A percentile compares a stretch with the other conserved stretches of the same genome.
Conservation (phyloP, 2,113 vertebrate species). For the Cyphomyrus discorhynchus region DNA sequence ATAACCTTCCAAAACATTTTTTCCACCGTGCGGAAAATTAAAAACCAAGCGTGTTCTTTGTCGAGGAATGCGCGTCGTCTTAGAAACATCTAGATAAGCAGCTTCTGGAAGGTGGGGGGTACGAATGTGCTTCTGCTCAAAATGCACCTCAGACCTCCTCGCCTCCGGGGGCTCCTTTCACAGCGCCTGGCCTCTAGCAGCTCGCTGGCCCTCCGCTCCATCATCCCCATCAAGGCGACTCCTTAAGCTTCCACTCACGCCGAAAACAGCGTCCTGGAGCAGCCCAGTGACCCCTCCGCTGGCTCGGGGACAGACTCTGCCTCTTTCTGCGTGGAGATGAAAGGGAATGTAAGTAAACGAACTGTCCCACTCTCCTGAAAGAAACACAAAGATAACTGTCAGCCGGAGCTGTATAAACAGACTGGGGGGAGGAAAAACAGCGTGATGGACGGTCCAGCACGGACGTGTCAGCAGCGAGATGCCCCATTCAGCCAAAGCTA, state of each 20-base stretch:
- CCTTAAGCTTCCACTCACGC: neutral
- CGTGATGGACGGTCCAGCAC: neutral
- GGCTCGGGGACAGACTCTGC: neutral
- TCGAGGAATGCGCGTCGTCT: neutral
- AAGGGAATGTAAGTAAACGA: neutral
- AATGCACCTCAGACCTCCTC: neutral
- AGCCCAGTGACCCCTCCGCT: neutral
- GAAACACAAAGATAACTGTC: neutral
- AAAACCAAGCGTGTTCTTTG: neutral
- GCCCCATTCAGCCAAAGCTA: neutral
- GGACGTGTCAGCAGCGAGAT: neutral
- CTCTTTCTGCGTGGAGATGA: neutral
- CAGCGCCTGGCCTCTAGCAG: neutral
- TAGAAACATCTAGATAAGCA: neutral
- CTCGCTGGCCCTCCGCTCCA: neutral
- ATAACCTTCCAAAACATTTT: neutral
- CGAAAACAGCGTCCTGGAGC: neutral
- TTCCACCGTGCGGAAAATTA: neutral
- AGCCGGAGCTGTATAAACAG: neutral
- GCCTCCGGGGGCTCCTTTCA: neutral
- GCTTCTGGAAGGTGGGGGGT: neutral
- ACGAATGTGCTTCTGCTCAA: neutral
- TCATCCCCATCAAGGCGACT: neutral
- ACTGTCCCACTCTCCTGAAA: neutral
- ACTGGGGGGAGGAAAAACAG: neutral